These are phyloP conservation scores for Ornithoptera alexandrae DNA, from an alignment of 2,888 invertebrate genomes.

Conservation along the genomic window DNA sequence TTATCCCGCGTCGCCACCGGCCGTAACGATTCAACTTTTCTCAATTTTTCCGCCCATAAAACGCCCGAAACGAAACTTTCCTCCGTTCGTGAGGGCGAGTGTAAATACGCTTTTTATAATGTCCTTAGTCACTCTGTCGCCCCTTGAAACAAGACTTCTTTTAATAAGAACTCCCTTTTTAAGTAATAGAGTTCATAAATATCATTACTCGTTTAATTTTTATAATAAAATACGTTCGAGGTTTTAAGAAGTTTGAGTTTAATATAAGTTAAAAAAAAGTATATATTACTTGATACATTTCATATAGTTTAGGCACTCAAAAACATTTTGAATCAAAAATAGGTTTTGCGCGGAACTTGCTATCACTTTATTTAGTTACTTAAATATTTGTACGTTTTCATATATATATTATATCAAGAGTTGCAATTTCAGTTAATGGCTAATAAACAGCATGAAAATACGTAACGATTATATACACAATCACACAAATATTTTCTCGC, in stretches of 20 bases:
- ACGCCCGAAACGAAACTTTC: constrained; percentile 74
- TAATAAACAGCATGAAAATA: not conserved
- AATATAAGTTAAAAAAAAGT: not conserved
- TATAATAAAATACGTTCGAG: constrained; percentile 10
- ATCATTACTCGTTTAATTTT: constrained; percentile 31
- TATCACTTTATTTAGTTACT: no score
- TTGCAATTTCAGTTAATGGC: not conserved
- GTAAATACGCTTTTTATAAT: constrained; percentile 79
- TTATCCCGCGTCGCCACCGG: constrained; percentile 69
- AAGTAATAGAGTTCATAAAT: constrained; percentile 39
- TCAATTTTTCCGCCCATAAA: constrained; percentile 79
- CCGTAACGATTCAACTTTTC: constrained; percentile 79
- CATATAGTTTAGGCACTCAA: not conserved
- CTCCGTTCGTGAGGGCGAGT: constrained; percentile 73
- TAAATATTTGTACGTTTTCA: not conserved
- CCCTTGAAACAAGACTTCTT: constrained; percentile 58
- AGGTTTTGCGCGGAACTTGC: not conserved
- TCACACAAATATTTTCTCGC: not conserved
- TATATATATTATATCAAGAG: not conserved
- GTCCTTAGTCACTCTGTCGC: constrained; percentile 72
- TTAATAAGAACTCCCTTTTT: constrained; percentile 56
- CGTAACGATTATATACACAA: not conserved
- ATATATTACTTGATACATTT: not conserved
- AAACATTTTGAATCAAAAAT: not conserved
- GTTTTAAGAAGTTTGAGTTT: not conserved